phyloP scores from a whole-genome alignment of 2,888 invertebrate species.

The Glaucopsyche alexis region DNA sequence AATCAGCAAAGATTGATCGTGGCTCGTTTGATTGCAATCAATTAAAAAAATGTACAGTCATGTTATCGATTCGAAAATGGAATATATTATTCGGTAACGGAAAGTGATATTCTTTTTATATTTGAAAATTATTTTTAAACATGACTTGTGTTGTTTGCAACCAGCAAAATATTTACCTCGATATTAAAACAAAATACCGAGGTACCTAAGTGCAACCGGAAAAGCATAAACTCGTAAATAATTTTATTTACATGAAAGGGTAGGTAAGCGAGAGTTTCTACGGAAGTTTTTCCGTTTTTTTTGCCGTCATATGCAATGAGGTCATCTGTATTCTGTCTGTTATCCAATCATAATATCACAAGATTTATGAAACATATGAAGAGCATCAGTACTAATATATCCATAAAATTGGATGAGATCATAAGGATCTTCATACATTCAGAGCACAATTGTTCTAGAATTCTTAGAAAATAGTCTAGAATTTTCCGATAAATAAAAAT shows the following conservation, averaged over 20 bases:
- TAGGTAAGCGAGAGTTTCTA: not conserved
- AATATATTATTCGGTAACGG: not conserved
- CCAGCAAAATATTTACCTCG: not conserved
- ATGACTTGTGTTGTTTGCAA: not conserved
- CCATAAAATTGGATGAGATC: slow-evolving; percentile 9
- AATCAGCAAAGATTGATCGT: not conserved
- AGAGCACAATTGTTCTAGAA: not conserved
- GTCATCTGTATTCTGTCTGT: not conserved
- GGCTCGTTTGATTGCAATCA: not conserved
- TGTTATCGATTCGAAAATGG: not conserved
- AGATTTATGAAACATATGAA: not conserved
- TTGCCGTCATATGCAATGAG: slow-evolving; percentile 17
- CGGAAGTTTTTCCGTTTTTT: slow-evolving; percentile 24
- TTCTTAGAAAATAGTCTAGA: not conserved
- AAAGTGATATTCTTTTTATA: not conserved
- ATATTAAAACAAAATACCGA: not conserved
- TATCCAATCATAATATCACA: not conserved
- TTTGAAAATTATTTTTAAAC: not conserved
- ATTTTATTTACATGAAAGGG: slow-evolving; percentile 19
- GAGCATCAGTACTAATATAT: not conserved
- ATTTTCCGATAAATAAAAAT: not conserved
- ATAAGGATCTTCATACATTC: not conserved
- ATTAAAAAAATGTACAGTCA: not conserved
- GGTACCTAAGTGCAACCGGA: not conserved
- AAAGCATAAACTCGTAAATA: too few species aligned